Evolutionary conservation across 2,797 vertebrate genomes (phyloP), one percentile per base, ranked within the genome.

Genomic region (Pteronotus mesoamericanus): DNA sequence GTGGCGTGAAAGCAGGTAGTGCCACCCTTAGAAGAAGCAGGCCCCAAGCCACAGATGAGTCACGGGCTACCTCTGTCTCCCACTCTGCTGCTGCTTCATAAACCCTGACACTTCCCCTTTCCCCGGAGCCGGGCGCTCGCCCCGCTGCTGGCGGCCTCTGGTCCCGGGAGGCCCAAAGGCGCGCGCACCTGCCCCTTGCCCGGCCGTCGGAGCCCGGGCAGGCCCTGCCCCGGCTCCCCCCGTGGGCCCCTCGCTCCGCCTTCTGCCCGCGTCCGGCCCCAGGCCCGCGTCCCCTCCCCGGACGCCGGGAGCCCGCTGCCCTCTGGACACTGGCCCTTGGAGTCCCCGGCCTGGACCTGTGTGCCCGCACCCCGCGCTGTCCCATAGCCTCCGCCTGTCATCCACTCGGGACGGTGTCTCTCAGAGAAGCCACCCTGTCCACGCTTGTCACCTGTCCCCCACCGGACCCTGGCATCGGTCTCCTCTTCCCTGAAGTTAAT

Each of bases 1-100:
- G 9, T 10, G 48, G 18, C 48, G 2, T 64, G 78, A 84, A 69
- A 79, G 88, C 92, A 92, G 88, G 39, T 10, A 55, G 37, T 42
- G 94, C 59, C 66, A 5, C 66, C 66, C 78, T 89, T 78, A 29
- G 24, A 57, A 71, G 34, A 83, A 89, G 26, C 48, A 46, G 48
- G 42, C 83, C 74, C 95, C 82, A 82, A 87, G 77, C 77, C 87
- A 48, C 86, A 71, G 32, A 94, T 94, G 91, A 97, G 44, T 96
- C 95, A 96, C 0, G 3, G 15, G 18, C 39, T 42, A 29, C 91
- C 53, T 64, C 51, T 10, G 1, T 34, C 55, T 93, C 75, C 59
- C 83, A 9, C n/a, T 15, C 32, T 0, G 32, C 18, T 0, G 32
- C 18, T 44, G 57, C 77, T 86, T 75, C 4, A 11, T 19, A 32